Evolutionary conservation across 2,888 invertebrate species (phyloP), one percentile per base, ranked within the genome.

Genomic region (Cylindroiulus punctatus): DNA sequence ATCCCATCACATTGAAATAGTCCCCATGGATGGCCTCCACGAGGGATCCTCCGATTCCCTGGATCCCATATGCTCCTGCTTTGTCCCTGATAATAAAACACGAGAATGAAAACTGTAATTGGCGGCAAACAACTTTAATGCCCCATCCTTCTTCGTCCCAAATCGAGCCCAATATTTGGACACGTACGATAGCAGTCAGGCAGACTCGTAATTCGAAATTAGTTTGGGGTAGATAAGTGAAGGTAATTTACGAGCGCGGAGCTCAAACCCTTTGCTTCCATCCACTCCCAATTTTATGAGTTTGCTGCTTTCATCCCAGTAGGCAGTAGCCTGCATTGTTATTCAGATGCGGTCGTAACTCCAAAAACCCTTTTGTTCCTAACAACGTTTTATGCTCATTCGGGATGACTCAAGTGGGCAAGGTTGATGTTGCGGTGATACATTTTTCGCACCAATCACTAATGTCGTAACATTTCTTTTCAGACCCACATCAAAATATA

Each of bases 1-100:
- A 92, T 0, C 98, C 98, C 90, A 97, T 94, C 0, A 98, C 96
- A 87, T 96, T 97, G 91, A 95, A 97, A 91, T 94, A 97, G 90
- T 97, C 97, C 85, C 93, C 98, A 52, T 95, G 93, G 81, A 98
- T 94, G 88, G 93, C 93, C 89, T 95, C 94, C 81, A 98, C 93
- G 85, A 98, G 92, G n/a, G 95, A 94, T 0, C 95, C 95, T 8
- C 97, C 98, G 0, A 94, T 90, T 0, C 95, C 96, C 91, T 97
- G 96, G 86, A 97, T 95, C 0, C 96, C 97, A 91, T 97, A 98
- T 0, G 94, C 95, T n/a, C 98, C 98, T 8, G 98, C 98, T 92
- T 96, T 96, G 90, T 95, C 95, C 91, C 95, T 95, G 89, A 1
- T 92, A 42, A 40, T 83, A 42, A 83, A 83, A 83, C 22, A 10